These are phyloP conservation scores for Phalacrocorax brasilianus DNA, from an alignment of 2,113 vertebrate species.

Conservation along the genomic window DNA sequence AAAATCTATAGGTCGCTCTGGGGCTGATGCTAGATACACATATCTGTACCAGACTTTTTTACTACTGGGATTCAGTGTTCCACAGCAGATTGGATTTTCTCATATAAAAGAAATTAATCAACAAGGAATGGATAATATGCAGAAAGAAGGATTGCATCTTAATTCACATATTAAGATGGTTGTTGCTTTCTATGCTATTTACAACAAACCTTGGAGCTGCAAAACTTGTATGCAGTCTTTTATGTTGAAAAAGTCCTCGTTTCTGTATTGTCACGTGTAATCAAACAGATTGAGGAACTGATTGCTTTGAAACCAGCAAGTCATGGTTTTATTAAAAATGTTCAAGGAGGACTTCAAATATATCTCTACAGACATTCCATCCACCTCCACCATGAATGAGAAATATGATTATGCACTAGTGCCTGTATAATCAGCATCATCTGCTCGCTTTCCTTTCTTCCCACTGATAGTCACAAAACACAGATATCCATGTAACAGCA, in stretches of 20 bases:
- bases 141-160: background rate
- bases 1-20: background rate
- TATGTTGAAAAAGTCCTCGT: background rate
- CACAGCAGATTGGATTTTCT: background rate
- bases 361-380: constrained; percentile 1
- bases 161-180: background rate
- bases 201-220: background rate
- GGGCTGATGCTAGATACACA: background rate
- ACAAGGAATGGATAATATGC: background rate
- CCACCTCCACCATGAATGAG: background rate
- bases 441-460: background rate
- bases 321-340: constrained; percentile 23
- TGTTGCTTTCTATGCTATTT: background rate
- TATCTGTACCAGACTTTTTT: background rate
- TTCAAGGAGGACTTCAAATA: constrained; percentile 10
- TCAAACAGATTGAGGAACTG: background rate
- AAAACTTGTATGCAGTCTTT: background rate
- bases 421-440: constrained; percentile 5
- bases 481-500: background rate
- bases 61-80: background rate
- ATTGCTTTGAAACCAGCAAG: background rate
- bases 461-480: background rate
- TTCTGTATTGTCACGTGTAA: background rate
- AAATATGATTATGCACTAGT: background rate
- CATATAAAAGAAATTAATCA: background rate